Evolutionary conservation across 2,113 vertebrate genomes (phyloP), one percentile per base, ranked within the genome.

Genomic region (Orientallactaga bullata): DNA sequence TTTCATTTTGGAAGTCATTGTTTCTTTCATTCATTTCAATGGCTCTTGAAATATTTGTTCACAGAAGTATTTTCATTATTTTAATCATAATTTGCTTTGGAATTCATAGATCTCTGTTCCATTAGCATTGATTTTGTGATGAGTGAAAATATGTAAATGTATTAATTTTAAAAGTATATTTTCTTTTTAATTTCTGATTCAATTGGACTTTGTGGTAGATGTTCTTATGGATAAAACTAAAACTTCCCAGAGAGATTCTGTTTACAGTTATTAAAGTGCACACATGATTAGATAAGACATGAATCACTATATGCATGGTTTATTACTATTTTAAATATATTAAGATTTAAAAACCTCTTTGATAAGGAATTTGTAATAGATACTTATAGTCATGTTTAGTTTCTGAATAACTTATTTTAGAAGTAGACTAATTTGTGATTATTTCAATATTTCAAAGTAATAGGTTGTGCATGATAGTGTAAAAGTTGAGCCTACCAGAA

Each of bases 361-460:
- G n/a, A 73, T 84, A 85, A 93, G 13, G 24, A n/a, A 65, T 83
- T 82, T 88, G 37, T 39, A 92, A 23, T 90, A 68, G 85, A 32
- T 9, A 85, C 23, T n/a, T 35, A 85, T 79, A 71, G 55, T 88
- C 71, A 82, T 55, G 90, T 61, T 96, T 79, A n/a, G 17, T 20
- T 81, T 81, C 42, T 85, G 30, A 93, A 82, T 79, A 72, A 8
- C 13, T 93, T 84, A 8, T 55, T 85, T 95, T 85, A 63, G 28
- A 69, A 88, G 69, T 68, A 83, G 4, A 37, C 7, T 88, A 74
- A 73, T 79, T 89, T 95, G 26, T 93, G 83, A 82, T 79, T 16
- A 68, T 91, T 78, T 93, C 60, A 90, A 4, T 58, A 81, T 71
- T 92, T 95, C 90, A 82, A 60, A 87, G 87, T 89, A 73, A 91